phyloP scores from a whole-genome alignment of 2,797 vertebrate species.

The Coccyzus lansbergi region DNA sequence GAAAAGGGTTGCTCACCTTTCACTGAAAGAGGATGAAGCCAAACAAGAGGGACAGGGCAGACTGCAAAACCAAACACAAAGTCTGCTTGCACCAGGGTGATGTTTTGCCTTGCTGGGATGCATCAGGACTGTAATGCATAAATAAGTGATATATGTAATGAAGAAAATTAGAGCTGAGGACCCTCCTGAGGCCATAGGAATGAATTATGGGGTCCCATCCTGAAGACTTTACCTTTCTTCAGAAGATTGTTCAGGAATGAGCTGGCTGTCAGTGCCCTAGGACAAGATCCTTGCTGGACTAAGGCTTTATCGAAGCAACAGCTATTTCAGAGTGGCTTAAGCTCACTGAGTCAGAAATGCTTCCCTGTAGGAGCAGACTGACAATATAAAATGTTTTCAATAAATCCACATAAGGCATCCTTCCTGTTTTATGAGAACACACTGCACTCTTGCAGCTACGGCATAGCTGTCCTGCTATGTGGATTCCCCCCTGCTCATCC shows the following conservation, averaged over 20 bases:
- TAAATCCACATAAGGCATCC: rapidly evolving
- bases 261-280: background rate
- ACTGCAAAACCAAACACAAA: background rate
- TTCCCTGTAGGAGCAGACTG: background rate
- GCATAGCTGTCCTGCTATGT: background rate
- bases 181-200: background rate
- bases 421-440: background rate
- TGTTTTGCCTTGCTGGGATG: background rate
- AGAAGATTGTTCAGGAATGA: background rate
- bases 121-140: background rate
- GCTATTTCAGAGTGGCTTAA: background rate
- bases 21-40: background rate
- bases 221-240: background rate
- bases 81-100: background rate
- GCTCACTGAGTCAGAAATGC: rapidly evolving
- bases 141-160: background rate
- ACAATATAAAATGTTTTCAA: background rate
- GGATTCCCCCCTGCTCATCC: background rate
- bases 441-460: rapidly evolving
- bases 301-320: background rate
- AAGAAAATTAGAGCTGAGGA: background rate
- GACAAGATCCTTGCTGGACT: background rate
- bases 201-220: background rate
- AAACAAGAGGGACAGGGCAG: background rate
- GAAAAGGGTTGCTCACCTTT: background rate